Base-by-base conservation (phyloP, 2,797 vertebrate species). In the Characodon lateralis region DNA sequence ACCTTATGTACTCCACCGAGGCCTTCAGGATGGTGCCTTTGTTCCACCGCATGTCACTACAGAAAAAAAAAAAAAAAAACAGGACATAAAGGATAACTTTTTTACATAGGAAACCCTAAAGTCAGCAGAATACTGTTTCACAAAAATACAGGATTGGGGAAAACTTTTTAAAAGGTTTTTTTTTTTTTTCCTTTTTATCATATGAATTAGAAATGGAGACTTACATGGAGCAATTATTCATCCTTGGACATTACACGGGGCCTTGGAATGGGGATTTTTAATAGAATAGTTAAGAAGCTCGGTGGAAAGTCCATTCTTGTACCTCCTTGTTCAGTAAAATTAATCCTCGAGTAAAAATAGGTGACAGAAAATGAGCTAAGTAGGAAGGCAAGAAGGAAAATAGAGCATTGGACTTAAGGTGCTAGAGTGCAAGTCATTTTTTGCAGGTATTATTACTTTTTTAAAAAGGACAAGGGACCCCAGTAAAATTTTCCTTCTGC, bases 11-110 rank as follows among this genome's bases (percentile, higher is more conserved):
- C 96, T 99, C 98, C 93, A 99, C 98, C 1, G 98, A 99, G 95
- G 98, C 98, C 95, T 99, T 99, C 89, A 99, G 97, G 96, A 99
- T 99, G 87, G 98, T 99, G 90, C 98, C 98, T 97, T 99, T 99
- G 97, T 99, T 99, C 98, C 98, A 99, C 91, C 98, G 97, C 97
- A 98, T 98, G 97, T 99, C 98, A 90, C 98, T 99, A 96, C 86
- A 82, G 74, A 84, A 35, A 84, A 72, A 76, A 85, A 84, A 72
- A 76, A 85, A 46, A 85, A 51, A 86, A 65, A 75, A 85, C 76
- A 90, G 88, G 75, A 74, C 75, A 95, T 95, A 94, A 87, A 94
- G 96, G 95, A 96, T 97, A 97, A 96, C 96, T 96, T 96, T 96
- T 97, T 92, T 81, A 81, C 73, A 78, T 82, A 75, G 95, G 95